Evolutionary conservation across 2,797 vertebrate species (phyloP), one percentile per base, ranked within the genome.

Genomic region (Petrocephalus sullivani): DNA sequence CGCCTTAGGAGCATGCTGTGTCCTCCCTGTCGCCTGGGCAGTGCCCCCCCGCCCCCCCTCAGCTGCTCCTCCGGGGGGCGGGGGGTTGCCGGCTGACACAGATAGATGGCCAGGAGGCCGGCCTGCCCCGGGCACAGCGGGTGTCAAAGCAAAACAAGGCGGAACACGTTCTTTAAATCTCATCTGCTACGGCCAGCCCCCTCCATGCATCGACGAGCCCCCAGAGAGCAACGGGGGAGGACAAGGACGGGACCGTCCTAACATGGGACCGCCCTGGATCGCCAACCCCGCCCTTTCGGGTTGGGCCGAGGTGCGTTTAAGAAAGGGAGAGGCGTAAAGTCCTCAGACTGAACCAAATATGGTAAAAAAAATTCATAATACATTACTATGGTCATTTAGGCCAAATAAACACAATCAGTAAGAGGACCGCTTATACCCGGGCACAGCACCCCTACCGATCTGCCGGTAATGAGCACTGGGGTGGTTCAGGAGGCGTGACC

Each of bases 1-100:
- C 96, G 96, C 95, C 97, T 99, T 98, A 98, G 93, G 95, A 98
- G 97, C 97, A 91, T 98, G 97, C 96, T 94, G 92, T 95, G 96
- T 96, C 95, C 96, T 96, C 95, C 95, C 96, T 93, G 96, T 96
- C 96, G 95, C 94, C 93, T n/a, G 93, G 93, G 95, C 93, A 94
- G 92, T 92, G 92, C 93, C 10, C 60, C 8, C 58, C n/a, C 16
- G 12, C 92, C 93, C 84, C 93, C 94, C 95, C 95, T 96, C 94
- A 96, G 94, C 95, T 94, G 96, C 94, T 93, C 95, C 58, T 19
- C 85, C 4, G 19, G 71, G 14, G 86, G 83, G 90, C 58, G 89
- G 95, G 49, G 7, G 49, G 64, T 33, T 67, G 3, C 10, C 1
- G 64, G 91, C 95, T 95, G 95, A 96, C 95, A 96, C 95, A 96